phyloP scores from a whole-genome alignment of 2,797 vertebrate genomes.

The Champsocephalus gunnari region DNA sequence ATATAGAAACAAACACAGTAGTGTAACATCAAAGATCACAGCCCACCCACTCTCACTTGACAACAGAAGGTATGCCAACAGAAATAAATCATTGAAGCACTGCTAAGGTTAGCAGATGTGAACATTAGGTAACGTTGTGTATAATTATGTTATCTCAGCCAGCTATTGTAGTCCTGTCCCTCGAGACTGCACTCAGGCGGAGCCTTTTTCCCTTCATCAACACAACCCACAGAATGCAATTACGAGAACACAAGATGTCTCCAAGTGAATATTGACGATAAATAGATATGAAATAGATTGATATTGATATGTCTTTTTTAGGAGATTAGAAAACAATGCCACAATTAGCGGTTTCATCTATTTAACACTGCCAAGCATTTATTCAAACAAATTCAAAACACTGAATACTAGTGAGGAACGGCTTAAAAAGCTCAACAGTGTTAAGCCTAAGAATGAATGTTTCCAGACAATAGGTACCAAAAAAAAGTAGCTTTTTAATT shows the following conservation, averaged over 20 bases:
- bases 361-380: constrained; percentile 32
- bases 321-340: constrained; percentile 19
- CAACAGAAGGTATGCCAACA: constrained; percentile 54
- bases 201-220: constrained; percentile 46
- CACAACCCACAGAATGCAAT: constrained; percentile 54
- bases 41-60: constrained; percentile 14
- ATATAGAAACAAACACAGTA: background rate
- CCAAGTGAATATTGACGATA: constrained; percentile 40
- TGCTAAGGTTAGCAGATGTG: constrained; percentile 66
- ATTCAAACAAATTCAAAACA: constrained; percentile 50
- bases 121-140: constrained; percentile 69
- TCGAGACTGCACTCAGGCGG: constrained; percentile 17
- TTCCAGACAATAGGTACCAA: constrained; percentile 47
- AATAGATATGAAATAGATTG: constrained; percentile 21
- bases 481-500: constrained; percentile 66
- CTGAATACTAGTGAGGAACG: constrained; percentile 2
- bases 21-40: constrained; percentile 8
- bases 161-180: constrained; percentile 51
- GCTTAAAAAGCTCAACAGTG: constrained; percentile 40
- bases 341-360: constrained; percentile 39
- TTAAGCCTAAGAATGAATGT: constrained; percentile 47
- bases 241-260: constrained; percentile 34
- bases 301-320: constrained; percentile 27
- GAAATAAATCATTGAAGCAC: constrained; percentile 37
- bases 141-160: constrained; percentile 67